Base-by-base conservation (phyloP, 2,797 vertebrate genomes). In the Fundulus diaphanus region DNA sequence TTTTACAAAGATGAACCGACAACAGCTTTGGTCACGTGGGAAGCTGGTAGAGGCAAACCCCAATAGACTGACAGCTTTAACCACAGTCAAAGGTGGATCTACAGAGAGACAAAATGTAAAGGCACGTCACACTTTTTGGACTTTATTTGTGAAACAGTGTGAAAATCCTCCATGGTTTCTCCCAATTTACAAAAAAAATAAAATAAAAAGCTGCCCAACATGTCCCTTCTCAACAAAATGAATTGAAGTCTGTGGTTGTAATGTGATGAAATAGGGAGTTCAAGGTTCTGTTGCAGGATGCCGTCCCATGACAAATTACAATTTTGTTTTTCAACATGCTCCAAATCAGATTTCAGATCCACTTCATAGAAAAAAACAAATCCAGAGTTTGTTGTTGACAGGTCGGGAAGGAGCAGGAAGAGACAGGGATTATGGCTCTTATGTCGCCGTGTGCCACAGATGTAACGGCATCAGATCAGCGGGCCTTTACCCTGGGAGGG, bases 381-480 rank as follows among this genome's bases (percentile, higher is more conserved):
- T 82, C 46, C 52, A 68, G 80, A 52, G 46, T 77, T 75, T 70
- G 35, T 72, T 65, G 48, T 59, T 82, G 73, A 81, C 78, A 71
- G 27, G 46, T 59, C 75, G 69, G 65, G 48, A 65, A 7, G 35
- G 51, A 15, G 18, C 67, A 67, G 73, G 63, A 72, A 57, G 44
- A 83, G 70, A 78, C 61, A 11, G 66, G 68, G 88, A 87, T 88
- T 83, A 83, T 22, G 68, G 68, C 65, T 61, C 56, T 66, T 71
- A 2, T 3, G 80, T 82, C 77, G 78, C 59, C 84, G 46, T 81
- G 71, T 83, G 80, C 81, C 68, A 57, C 76, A 69, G 48, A 67
- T 48, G 86, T 74, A 79, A 80, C 80, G 59, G 71, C 56, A 56
- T 65, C 73, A 80, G 85, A 87, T 93, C 87, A 88, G 56, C 46